phyloP scores from a whole-genome alignment of 2,113 vertebrate species.

The Platichthys flesus region DNA sequence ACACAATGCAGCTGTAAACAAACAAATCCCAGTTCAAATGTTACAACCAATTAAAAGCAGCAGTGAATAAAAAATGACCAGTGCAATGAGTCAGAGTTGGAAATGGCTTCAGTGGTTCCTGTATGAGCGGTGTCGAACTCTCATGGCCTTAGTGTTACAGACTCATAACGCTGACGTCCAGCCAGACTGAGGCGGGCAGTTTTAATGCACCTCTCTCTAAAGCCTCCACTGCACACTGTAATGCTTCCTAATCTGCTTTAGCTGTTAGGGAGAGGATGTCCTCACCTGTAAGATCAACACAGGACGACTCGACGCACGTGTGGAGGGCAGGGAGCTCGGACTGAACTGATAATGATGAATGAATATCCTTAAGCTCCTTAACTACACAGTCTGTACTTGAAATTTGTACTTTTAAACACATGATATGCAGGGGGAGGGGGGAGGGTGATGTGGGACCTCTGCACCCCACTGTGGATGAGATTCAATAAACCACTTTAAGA shows the following conservation, averaged over 20 bases:
- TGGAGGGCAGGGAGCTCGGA: slow-evolving; percentile 24
- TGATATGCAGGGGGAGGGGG: not conserved
- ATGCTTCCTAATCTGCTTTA: slow-evolving; percentile 70
- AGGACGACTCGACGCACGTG: slow-evolving; percentile 46
- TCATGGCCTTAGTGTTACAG: slow-evolving; percentile 13
- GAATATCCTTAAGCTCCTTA: slow-evolving; percentile 5
- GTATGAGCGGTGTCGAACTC: not conserved
- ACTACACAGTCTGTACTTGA: not conserved
- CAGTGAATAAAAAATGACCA: not conserved
- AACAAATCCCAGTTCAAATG: not conserved
- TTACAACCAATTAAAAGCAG: slow-evolving; percentile 21
- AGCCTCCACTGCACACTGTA: slow-evolving; percentile 50
- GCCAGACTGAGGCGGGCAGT: slow-evolving; percentile 37
- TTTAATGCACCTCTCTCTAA: slow-evolving; percentile 67
- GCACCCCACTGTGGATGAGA: too few species aligned
- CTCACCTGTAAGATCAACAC: slow-evolving; percentile 65
- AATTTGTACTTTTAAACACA: slow-evolving; percentile 5
- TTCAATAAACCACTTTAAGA: too few species aligned
- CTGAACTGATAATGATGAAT: slow-evolving; percentile 41
- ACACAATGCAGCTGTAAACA: slow-evolving; percentile 5
- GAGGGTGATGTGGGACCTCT: not conserved
- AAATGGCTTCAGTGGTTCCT: not conserved
- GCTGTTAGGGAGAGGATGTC: slow-evolving; percentile 61
- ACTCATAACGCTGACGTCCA: slow-evolving; percentile 20
- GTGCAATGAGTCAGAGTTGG: slow-evolving; percentile 21